These are phyloP conservation scores for Pogonomyrmex barbatus DNA, from an alignment of 1,140 invertebrate species.

Conservation along the genomic window DNA sequence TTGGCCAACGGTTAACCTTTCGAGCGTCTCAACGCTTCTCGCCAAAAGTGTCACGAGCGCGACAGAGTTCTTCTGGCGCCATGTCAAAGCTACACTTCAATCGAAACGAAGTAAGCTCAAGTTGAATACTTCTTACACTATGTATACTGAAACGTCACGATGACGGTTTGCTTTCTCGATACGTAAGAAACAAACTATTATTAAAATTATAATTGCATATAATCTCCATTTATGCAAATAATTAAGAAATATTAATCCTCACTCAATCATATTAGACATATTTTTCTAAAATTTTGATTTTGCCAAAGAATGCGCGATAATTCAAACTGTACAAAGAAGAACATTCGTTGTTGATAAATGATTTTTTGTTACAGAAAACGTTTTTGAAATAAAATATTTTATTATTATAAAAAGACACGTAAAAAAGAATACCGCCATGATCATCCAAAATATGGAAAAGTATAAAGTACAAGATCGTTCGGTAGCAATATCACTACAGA, in stretches of 20 bases:
- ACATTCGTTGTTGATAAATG: not conserved
- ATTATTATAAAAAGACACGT: not conserved
- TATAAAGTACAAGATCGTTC: constrained; percentile 1
- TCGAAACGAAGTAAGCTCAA: constrained; percentile 32
- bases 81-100: constrained; percentile 44
- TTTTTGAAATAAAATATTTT: not conserved
- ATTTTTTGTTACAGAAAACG: not conserved
- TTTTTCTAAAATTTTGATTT: not conserved
- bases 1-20: constrained; percentile 60
- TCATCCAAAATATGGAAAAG: not conserved
- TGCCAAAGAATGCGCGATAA: not conserved
- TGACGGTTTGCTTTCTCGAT: not conserved
- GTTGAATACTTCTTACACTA: constrained; percentile 25
- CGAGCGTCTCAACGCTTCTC: constrained; percentile 33
- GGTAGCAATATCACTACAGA: constrained; percentile 23
- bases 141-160: not conserved
- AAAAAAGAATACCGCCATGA: not conserved
- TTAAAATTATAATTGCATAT: not conserved
- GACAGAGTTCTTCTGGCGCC: constrained; percentile 49
- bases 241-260: not conserved
- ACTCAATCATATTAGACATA: not conserved
- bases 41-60: constrained; percentile 47
- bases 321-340: not conserved
- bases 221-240: not conserved
- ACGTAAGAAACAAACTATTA: not conserved